Percentiles rank a stretch among this genome's conserved stretches.
Evolutionary conservation across 2,888 invertebrate genomes (phyloP).

Genomic region (Sarcophaga rosellei): DNA sequence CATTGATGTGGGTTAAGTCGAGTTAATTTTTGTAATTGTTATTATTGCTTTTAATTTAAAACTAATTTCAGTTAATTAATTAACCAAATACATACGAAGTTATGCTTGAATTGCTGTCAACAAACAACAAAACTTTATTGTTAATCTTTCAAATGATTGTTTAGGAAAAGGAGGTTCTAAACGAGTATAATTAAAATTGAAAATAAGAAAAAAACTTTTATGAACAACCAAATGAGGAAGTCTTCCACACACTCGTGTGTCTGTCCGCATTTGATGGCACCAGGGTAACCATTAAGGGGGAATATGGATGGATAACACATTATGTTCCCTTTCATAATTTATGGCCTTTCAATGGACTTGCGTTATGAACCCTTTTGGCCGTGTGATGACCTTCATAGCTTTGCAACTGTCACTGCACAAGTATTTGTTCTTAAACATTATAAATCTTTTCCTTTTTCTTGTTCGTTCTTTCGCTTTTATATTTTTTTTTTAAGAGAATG

Average conservation of each 20-base stretch:
- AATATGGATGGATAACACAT: neutral
- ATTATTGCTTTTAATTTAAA: neutral
- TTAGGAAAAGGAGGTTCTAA: too few relatives aligned
- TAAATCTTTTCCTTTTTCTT: conserved; percentile 50
- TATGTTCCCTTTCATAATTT: conserved; percentile 25
- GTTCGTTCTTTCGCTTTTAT: conserved; percentile 18
- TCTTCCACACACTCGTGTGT: too few relatives aligned
- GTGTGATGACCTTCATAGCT: conserved; percentile 30
- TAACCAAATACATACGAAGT: neutral
- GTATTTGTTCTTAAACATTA: conserved; percentile 33
- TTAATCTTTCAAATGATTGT: neutral
- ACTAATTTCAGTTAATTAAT: conserved; percentile 6
- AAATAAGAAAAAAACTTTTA: too few relatives aligned
- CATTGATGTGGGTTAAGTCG: neutral
- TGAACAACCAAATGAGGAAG: too few relatives aligned
- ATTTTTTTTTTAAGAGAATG: neutral
- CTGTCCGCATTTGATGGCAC: too few relatives aligned
- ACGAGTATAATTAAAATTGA: too few relatives aligned
- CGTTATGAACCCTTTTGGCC: neutral
- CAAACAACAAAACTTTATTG: neutral
- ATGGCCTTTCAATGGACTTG: conserved; percentile 29
- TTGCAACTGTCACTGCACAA: neutral
- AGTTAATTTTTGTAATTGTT: neutral
- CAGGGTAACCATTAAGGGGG: neutral
- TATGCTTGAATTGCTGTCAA: conserved; percentile 3